Evolutionary conservation across 2,888 invertebrate species (phyloP), one percentile per base, ranked within the genome.

Genomic region (Polymixis lichenea): DNA sequence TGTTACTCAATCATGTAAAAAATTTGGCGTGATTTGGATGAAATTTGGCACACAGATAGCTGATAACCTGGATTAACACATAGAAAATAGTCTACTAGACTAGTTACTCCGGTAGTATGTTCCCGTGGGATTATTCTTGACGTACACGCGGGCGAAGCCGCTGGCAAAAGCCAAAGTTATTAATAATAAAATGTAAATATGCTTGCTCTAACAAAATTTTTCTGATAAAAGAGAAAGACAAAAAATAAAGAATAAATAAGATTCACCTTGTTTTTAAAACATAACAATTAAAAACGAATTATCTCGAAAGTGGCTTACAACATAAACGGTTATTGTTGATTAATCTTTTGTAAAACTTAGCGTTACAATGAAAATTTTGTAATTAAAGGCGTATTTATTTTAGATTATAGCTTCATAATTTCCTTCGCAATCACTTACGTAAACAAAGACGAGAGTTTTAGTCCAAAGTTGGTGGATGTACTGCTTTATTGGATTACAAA

Each of bases 381-480:
- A 56, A 75, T 32, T 43, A 67, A 32, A 43, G 19, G 28, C 28
- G 32, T 46, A 77, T 69, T 69, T 68, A 69, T 38, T 77, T 69
- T 9, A 61, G 25, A 46, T 69, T 53, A 25, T 13, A 15, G 22
- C 32, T 69, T 46, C 51, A 25, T 53, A 46, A 32, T 60, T 17
- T 78, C 17, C 2, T 49, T 56, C 19, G n/a, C 8, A 28, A 28
- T 22, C n/a, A 28, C 28, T 22, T 32, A 28, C 28, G n/a, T 72
- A 72, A 72, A 46, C 19, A 56, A 46, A 56, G 28, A 72, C 8
- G 43, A 28, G 15, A 71, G 43, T 43, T 53, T 28, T 38, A 38
- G 19, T 49, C 7, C 2, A 19, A 72, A 55, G 22, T 72, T 53
- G 13, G 13, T 72, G 53, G 8, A 28, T 72, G 9, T 22, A 11